Percentiles rank a stretch among this genome's conserved stretches.
Evolutionary conservation across 2,113 vertebrate genomes (phyloP).

Genomic region (Microtus pennsylvanicus): DNA sequence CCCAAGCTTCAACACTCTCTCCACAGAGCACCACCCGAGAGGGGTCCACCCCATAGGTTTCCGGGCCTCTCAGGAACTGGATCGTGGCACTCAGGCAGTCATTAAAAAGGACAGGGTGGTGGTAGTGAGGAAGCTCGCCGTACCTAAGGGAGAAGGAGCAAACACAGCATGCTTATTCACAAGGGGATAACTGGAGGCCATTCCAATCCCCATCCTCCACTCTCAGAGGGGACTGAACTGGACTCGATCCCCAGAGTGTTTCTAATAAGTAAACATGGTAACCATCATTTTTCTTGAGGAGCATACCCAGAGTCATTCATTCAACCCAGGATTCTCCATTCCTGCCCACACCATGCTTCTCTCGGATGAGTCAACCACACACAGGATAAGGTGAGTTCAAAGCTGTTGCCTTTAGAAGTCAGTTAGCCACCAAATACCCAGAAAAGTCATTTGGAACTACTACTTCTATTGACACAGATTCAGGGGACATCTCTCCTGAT

Average conservation of each 20-base stretch:
- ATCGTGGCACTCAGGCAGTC: slow-evolving; percentile 87
- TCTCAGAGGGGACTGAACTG: neutral
- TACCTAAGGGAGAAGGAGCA: neutral
- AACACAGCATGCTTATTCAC: accelerated
- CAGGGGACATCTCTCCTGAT: neutral
- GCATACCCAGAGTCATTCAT: no score
- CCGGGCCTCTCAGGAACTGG: slow-evolving; percentile 88
- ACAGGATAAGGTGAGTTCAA: neutral
- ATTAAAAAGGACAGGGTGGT: slow-evolving; percentile 81
- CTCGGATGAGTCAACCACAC: neutral
- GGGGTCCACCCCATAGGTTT: slow-evolving; percentile 81
- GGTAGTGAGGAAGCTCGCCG: slow-evolving; percentile 88
- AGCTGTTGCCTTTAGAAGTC: neutral
- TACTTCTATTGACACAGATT: no score
- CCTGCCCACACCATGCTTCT: neutral
- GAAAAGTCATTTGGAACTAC: neutral
- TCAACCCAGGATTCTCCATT: neutral
- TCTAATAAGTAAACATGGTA: neutral
- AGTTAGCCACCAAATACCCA: neutral
- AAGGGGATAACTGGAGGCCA: accelerated
- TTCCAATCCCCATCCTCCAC: neutral
- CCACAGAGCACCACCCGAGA: neutral
- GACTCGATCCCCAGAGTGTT: neutral
- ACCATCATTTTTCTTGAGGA: neutral
- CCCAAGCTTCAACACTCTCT: neutral